phyloP scores from a whole-genome alignment of 2,888 invertebrate species.

The Plemyria rubiginata region DNA sequence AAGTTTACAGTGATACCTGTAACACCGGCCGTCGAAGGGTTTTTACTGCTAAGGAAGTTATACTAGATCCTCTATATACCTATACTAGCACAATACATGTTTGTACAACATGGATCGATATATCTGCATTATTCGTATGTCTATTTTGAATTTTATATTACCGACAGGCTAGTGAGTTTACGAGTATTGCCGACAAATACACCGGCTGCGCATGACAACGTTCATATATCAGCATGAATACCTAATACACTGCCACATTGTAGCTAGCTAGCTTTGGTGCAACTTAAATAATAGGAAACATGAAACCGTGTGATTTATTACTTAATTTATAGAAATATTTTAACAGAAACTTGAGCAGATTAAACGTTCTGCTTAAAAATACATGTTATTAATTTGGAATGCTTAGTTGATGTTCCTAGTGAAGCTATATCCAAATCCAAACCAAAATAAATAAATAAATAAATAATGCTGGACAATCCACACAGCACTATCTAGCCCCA shows the following conservation, averaged over 20 bases:
- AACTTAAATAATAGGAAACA: conserved; percentile 1
- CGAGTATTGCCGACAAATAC: conserved; percentile 43
- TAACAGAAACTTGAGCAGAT: too few relatives aligned
- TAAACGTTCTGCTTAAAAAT: too few relatives aligned
- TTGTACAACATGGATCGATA: conserved; percentile 6
- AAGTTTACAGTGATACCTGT: too few relatives aligned
- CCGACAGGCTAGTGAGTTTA: conserved; percentile 28
- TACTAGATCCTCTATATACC: too few relatives aligned
- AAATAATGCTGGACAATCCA: too few relatives aligned
- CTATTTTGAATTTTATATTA: conserved; percentile 25
- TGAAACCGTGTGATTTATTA: too few relatives aligned
- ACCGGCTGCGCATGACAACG: conserved; percentile 52
- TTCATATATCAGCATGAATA: conserved; percentile 58
- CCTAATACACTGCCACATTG: conserved; percentile 42
- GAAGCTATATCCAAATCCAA: too few relatives aligned
- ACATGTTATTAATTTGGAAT: neutral
- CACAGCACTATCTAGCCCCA: too few relatives aligned
- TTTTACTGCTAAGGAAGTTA: too few relatives aligned
- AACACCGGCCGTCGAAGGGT: too few relatives aligned
- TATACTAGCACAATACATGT: neutral
- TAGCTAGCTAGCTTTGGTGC: conserved; percentile 8
- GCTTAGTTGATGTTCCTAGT: neutral
- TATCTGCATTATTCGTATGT: conserved; percentile 8
- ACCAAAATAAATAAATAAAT: too few relatives aligned
- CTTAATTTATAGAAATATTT: too few relatives aligned